Evolutionary conservation across 2,888 invertebrate genomes (phyloP).

Genomic region (Diaprepes abbreviatus): DNA sequence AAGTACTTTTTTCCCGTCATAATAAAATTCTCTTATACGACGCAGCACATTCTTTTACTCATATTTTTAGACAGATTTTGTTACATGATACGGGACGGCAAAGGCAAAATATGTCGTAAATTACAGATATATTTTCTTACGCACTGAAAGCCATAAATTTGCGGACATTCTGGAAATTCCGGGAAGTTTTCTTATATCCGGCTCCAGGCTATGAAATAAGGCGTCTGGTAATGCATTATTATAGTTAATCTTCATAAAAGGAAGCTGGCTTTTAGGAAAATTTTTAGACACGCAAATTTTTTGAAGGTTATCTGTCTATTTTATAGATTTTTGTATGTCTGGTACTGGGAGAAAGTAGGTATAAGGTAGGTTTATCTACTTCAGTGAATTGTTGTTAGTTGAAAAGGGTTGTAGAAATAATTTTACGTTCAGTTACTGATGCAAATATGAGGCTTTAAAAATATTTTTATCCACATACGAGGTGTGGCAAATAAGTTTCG

Average conservation of each 20-base stretch:
- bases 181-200: slow-evolving; percentile 55
- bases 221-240: slow-evolving; percentile 37
- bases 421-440: too few relatives aligned
- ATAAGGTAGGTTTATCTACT: too few relatives aligned
- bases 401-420: too few relatives aligned
- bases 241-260: slow-evolving; percentile 32
- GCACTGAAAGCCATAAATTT: slow-evolving; percentile 57
- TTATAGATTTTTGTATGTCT: background rate
- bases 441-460: too few relatives aligned
- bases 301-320: background rate
- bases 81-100: slow-evolving; percentile 6
- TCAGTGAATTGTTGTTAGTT: too few relatives aligned
- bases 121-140: slow-evolving; percentile 53
- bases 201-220: slow-evolving; percentile 52
- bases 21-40: background rate
- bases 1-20: background rate
- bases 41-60: background rate
- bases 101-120: slow-evolving; percentile 41
- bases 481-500: too few relatives aligned
- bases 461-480: too few relatives aligned
- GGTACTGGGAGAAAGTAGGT: too few relatives aligned
- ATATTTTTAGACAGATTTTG: slow-evolving; percentile 5
- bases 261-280: slow-evolving; percentile 2
- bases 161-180: slow-evolving; percentile 58
- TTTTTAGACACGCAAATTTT: background rate